A percentile compares a stretch with the other conserved stretches of the same genome.
These are phyloP conservation scores for Phymorhynchus buccinoides DNA, from an alignment of 1,140 invertebrate genomes.

Conservation along the genomic window DNA sequence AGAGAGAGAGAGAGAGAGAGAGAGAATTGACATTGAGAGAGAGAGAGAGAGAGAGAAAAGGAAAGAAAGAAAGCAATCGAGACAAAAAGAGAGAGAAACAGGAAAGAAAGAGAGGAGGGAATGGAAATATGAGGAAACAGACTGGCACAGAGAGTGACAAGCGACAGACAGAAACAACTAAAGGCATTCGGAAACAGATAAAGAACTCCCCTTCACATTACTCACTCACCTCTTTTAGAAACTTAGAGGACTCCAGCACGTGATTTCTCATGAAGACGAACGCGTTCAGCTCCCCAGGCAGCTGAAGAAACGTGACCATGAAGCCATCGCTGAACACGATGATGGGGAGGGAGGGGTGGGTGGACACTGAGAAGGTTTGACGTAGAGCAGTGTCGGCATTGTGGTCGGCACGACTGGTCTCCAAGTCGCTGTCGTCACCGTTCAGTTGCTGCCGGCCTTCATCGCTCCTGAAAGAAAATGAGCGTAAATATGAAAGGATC, in stretches of 20 bases:
- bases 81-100: no score
- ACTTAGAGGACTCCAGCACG: slow-evolving; percentile 61
- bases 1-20: neutral
- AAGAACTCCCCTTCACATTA: no score
- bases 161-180: no score
- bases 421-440: slow-evolving; percentile 40
- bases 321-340: slow-evolving; percentile 72
- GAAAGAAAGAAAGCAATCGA: no score
- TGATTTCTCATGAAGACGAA: slow-evolving; percentile 63
- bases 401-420: slow-evolving; percentile 41
- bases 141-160: no score
- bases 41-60: no score
- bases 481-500: no score
- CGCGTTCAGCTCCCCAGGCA: slow-evolving; percentile 58
- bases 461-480: neutral
- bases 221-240: slow-evolving; percentile 56
- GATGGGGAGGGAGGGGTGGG: slow-evolving; percentile 69
- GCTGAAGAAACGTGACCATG: slow-evolving; percentile 66
- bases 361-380: slow-evolving; percentile 69
- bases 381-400: no score
- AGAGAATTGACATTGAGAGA: neutral
- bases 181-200: no score
- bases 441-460: neutral
- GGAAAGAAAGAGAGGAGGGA: no score
- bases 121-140: no score